These are phyloP conservation scores for Lithobates pipiens DNA, from an alignment of 2,797 vertebrate species.

Conservation along the genomic window DNA sequence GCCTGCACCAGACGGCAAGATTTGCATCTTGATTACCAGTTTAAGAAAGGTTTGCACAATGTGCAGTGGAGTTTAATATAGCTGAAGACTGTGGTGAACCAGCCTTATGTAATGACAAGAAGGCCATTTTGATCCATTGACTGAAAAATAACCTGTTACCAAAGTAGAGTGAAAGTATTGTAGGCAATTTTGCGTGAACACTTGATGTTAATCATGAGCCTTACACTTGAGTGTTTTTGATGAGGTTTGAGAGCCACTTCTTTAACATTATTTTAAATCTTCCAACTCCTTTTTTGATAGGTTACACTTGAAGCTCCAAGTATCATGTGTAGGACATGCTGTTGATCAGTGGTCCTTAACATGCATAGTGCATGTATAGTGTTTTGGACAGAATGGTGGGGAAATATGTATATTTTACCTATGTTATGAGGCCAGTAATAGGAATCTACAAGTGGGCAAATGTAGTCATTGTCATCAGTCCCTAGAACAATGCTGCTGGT, in stretches of 20 bases:
- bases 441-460: too few species aligned
- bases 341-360: too few species aligned
- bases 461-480: too few species aligned
- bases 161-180: background rate
- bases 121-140: too few species aligned
- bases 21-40: constrained; percentile 10
- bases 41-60: constrained; percentile 19
- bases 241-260: background rate
- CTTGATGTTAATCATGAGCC: background rate
- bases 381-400: too few species aligned
- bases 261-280: background rate
- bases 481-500: too few species aligned
- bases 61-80: background rate
- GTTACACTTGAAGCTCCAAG: background rate
- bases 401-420: too few species aligned
- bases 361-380: too few species aligned
- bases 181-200: background rate
- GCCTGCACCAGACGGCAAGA: background rate
- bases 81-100: background rate
- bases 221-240: background rate
- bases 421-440: too few species aligned
- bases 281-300: background rate
- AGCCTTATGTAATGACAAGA: too few species aligned
- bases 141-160: too few species aligned
- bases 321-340: background rate